Evolutionary conservation across 2,113 vertebrate genomes (phyloP), one percentile per base, ranked within the genome.

Genomic region (Tympanuchus pallidicinctus): DNA sequence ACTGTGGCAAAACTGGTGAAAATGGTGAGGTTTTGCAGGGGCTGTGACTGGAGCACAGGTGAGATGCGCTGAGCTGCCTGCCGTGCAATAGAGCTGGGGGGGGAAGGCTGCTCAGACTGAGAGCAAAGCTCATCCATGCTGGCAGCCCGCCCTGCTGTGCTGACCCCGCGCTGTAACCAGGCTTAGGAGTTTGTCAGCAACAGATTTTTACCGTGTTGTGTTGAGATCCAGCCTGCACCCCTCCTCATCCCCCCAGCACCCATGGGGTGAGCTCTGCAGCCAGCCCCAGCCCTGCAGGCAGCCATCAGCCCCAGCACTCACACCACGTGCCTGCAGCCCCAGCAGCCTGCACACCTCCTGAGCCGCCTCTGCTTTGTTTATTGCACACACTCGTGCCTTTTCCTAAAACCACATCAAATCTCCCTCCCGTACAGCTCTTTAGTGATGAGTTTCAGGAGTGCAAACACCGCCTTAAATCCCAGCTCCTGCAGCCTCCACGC

Each of bases 21-120:
- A 42, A 8, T 5, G 0, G 0, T 36, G 77, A 52, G 30, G 9
- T 69, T 57, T 50, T 3, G 1, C 8, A 27, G 2, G 1, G n/a
- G 54, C 4, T 72, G 15, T 5, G 18, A 36, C 8, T 0, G 32
- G 7, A 56, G 65, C 59, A 32, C 7, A 10, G 6, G n/a, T 4
- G 36, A 47, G 59, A 67, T 10, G 3, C 0, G 0, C 6, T 2
- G 8, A 6, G 4, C 8, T 0, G 45, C 56, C 77, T 48, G 14
- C 3, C 30, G 19, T 28, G 52, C 52, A 28, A 28, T 28, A 28
- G 57, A n/a, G 80, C 50, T 3, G 45, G n/a, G 17, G 24, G 28
- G 32, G 43, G 61, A 34, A 11, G 42, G 40, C 65, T 32, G 56
- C 56, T 57, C 16, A 32, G 13, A 54, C 28, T 32, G 56, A 4